Evolutionary conservation across 1,140 invertebrate genomes (phyloP).

Genomic region (Bombus terrestris): DNA sequence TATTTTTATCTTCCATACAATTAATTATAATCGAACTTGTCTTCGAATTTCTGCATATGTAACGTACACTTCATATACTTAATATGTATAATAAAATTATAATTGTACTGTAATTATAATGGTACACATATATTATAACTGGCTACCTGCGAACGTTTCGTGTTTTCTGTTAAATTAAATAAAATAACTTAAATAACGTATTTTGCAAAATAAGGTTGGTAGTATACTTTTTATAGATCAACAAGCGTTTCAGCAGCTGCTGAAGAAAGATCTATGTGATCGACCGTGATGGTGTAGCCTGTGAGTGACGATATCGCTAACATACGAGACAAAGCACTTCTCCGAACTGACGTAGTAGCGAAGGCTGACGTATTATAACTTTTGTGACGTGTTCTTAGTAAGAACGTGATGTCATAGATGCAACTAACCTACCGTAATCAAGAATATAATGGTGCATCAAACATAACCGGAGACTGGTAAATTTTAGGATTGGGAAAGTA

Average conservation of each 20-base stretch:
- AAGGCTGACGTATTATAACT: neutral
- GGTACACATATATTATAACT: too few relatives aligned
- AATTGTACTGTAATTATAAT: too few relatives aligned
- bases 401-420: constrained; percentile 71
- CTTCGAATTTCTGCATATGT: too few relatives aligned
- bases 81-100: too few relatives aligned
- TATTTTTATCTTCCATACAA: neutral
- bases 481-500: constrained; percentile 77
- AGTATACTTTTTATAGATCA: neutral
- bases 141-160: too few relatives aligned
- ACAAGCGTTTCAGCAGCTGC: neutral
- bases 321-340: neutral
- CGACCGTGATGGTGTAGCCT: neutral
- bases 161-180: too few relatives aligned
- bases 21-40: neutral
- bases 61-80: too few relatives aligned
- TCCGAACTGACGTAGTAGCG: constrained; percentile 25
- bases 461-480: constrained; percentile 82
- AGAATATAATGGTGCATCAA: constrained; percentile 81
- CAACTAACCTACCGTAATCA: constrained; percentile 82
- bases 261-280: neutral
- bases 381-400: constrained; percentile 26
- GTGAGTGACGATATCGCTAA: neutral
- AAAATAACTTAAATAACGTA: too few relatives aligned
- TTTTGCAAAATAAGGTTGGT: too few relatives aligned